A percentile compares a stretch with the other conserved stretches of the same genome.
phyloP scores from a whole-genome alignment of 2,797 vertebrate genomes.

The Xyrichtys novacula region DNA sequence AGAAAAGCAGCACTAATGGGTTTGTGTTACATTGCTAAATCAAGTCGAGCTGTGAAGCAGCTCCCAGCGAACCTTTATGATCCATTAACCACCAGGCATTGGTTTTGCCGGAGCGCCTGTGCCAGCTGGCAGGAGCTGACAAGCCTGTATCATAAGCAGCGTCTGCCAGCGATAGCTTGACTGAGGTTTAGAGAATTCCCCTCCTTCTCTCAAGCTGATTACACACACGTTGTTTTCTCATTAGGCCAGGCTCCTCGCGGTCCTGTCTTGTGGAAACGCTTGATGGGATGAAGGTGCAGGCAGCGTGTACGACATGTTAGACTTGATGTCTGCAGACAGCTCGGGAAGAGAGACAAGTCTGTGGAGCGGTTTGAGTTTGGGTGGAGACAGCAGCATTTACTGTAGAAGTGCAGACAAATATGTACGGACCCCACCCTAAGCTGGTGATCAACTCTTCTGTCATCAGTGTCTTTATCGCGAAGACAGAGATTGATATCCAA shows the following conservation, averaged over 20 bases:
- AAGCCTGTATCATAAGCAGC: conserved; percentile 64
- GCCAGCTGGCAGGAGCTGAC: conserved; percentile 75
- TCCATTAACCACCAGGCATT: conserved; percentile 74
- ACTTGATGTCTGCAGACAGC: conserved; percentile 74
- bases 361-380: conserved; percentile 81
- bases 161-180: conserved; percentile 69
- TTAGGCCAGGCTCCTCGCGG: conserved; percentile 69
- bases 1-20: conserved; percentile 75
- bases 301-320: conserved; percentile 61
- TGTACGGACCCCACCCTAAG: conserved; percentile 80
- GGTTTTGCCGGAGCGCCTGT: conserved; percentile 63
- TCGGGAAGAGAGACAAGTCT: conserved; percentile 75
- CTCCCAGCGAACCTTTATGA: conserved; percentile 81
- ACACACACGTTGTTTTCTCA: conserved; percentile 81
- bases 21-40: conserved; percentile 80
- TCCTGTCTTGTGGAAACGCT: conserved; percentile 68
- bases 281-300: conserved; percentile 75
- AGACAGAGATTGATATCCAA: conserved; percentile 81
- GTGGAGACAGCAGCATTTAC: conserved; percentile 83
- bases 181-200: conserved; percentile 72
- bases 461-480: conserved; percentile 81
- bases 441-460: conserved; percentile 81
- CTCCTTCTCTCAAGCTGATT: conserved; percentile 72
- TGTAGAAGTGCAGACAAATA: conserved; percentile 85
- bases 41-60: conserved; percentile 76